Base-by-base conservation (phyloP, 1,140 invertebrate genomes). In the Hydropsyche tenuis region DNA sequence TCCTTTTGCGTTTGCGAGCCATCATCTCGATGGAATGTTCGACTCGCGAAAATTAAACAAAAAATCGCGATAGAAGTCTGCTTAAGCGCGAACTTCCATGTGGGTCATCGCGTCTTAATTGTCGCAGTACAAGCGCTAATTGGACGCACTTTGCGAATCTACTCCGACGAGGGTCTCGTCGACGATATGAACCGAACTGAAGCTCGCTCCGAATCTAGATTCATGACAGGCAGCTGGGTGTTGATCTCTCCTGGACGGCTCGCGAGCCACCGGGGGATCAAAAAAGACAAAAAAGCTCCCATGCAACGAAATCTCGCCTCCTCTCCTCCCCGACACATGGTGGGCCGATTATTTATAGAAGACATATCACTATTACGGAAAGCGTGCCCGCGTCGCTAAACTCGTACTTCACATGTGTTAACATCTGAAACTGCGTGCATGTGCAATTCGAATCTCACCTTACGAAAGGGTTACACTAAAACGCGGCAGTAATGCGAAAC, bases 251-350 rank as follows among this genome's bases (percentile, higher is more conserved):
- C 73, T 71, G 73, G 63, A 46, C 63, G 25, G 73, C n/a, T 23
- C 14, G 9, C 20, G 18, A 27, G 42, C 63, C n/a, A 48, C 37
- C 43, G 43, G 30, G 23, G 63, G 69, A 68, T 48, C 18, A 16
- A 22, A 71, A 42, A 42, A 71, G 16, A 56, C n/a, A 71, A 16
- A 62, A 62, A 71, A 71, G 69, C 23, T 75, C 73, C 48, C 73
- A 75, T 71, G 63, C 73, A 69, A 74, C 73, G 73, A 74, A 69
- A 74, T 30, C 66, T 74, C 73, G 53, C 66, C 56, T 74, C 48
- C 27, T 56, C 63, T 30, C 53, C 43, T 16, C 27, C 68, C 23
- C 64, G 25, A 63, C 68, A 45, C 51, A 71, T 71, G 53, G 30
- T 9, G 30, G 22, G 11, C 46, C 45, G 53, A 75, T 72, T 75